Conservation (phyloP, 2,888 invertebrate species). For the Laothoe populi region DNA sequence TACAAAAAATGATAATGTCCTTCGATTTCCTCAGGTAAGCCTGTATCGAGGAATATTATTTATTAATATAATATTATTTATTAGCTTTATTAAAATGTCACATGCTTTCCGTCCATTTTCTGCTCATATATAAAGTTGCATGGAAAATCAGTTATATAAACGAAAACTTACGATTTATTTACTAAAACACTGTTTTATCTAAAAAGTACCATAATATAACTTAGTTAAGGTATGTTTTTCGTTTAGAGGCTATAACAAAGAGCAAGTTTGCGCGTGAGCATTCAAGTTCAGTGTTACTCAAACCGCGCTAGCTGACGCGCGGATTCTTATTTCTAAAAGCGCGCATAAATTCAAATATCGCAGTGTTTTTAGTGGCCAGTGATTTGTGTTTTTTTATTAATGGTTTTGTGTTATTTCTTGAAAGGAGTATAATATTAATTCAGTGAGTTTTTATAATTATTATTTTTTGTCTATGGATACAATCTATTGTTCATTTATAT, state of each 20-base stretch:
- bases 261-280: constrained; percentile 30
- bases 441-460: constrained; percentile 21
- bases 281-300: constrained; percentile 76
- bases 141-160: constrained; percentile 12
- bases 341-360: constrained; percentile 43
- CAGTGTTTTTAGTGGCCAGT: constrained; percentile 39
- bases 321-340: constrained; percentile 33
- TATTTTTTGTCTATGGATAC: too few species aligned
- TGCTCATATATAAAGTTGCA: constrained; percentile 4
- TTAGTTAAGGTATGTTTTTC: background rate
- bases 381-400: constrained; percentile 47
- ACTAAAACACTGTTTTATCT: background rate
- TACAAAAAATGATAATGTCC: too few species aligned
- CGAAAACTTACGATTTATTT: background rate
- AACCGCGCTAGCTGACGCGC: constrained; percentile 37
- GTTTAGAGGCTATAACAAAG: constrained; percentile 22
- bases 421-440: constrained; percentile 32
- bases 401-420: constrained; percentile 38
- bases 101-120: background rate
- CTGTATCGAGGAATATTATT: too few species aligned
- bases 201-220: background rate
- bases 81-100: background rate
- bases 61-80: too few species aligned
- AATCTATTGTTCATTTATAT: too few species aligned
- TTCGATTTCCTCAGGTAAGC: too few species aligned